phyloP scores from a whole-genome alignment of 2,888 invertebrate species.

The Loripinus fragilis region DNA sequence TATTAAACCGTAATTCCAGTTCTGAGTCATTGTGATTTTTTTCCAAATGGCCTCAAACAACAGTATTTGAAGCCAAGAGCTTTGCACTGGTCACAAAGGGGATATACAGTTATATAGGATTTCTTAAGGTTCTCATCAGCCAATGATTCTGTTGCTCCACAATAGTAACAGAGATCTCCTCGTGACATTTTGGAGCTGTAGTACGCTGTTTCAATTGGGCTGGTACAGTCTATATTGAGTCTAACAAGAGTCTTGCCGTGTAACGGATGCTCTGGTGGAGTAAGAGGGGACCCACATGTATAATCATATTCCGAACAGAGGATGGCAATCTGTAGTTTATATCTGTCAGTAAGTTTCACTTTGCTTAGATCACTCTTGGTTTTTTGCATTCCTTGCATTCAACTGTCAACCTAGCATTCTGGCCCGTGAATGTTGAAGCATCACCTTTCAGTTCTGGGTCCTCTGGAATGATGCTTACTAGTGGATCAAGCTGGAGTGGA shows the following conservation, averaged over 20 bases:
- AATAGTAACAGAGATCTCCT: slow-evolving; percentile 6
- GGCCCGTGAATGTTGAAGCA: slow-evolving; percentile 7
- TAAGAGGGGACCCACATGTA: slow-evolving; percentile 4
- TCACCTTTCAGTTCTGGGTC: neutral
- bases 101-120: slow-evolving; percentile 12
- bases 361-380: slow-evolving; percentile 14
- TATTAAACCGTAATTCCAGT: no score
- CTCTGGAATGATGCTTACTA: neutral
- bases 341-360: neutral
- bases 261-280: neutral
- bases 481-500: no score
- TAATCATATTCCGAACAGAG: neutral
- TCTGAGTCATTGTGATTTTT: no score
- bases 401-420: neutral
- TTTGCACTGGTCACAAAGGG: slow-evolving; percentile 12
- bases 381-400: slow-evolving; percentile 16
- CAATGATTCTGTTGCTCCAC: neutral
- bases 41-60: slow-evolving; percentile 4
- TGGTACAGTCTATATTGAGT: no score
- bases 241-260: slow-evolving; percentile 5
- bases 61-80: neutral
- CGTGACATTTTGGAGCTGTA: neutral
- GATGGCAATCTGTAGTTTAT: neutral
- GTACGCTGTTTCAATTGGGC: neutral
- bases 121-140: neutral